These are phyloP conservation scores for Dusona sp. DNA, from an alignment of 2,888 invertebrate genomes.

Conservation along the genomic window DNA sequence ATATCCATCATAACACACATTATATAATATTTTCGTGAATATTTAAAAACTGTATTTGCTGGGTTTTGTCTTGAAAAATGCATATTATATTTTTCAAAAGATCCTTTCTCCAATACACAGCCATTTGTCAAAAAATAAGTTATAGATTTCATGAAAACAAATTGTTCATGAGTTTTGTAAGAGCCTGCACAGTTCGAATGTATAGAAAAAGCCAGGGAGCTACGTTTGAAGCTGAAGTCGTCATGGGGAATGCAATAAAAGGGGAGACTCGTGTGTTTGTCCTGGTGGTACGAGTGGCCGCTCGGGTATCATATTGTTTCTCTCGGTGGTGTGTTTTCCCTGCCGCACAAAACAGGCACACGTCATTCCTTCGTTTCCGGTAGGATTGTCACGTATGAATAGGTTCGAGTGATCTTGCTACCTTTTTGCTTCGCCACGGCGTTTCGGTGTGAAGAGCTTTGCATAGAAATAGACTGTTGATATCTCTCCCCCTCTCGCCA, in stretches of 20 bases:
- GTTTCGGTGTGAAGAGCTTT: constrained; percentile 44
- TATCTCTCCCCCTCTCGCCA: constrained; percentile 43
- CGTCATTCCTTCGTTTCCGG: constrained; percentile 10
- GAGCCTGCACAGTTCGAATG: not conserved
- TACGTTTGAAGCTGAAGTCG: constrained; percentile 55
- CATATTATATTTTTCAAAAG: not conserved
- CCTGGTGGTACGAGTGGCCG: constrained; percentile 74
- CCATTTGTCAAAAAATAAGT: not conserved
- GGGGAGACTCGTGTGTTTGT: constrained; percentile 76
- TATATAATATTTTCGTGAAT: too few relatives aligned
- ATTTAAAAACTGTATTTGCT: too few relatives aligned
- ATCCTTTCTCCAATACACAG: not conserved
- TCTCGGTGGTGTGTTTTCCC: constrained; percentile 19
- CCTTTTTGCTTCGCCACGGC: constrained; percentile 66
- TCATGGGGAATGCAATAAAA: constrained; percentile 77
- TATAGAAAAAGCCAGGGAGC: not conserved
- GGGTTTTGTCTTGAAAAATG: too few relatives aligned
- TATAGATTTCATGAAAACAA: not conserved
- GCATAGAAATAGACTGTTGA: constrained; percentile 61
- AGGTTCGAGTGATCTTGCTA: constrained; percentile 39
- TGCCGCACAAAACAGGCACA: constrained; percentile 3
- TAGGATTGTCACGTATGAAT: not conserved
- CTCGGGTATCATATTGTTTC: constrained; percentile 78
- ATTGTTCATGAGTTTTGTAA: not conserved
- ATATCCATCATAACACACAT: too few relatives aligned